These are phyloP conservation scores for Mustela erminea DNA, from an alignment of 2,797 vertebrate species.

Conservation along the genomic window DNA sequence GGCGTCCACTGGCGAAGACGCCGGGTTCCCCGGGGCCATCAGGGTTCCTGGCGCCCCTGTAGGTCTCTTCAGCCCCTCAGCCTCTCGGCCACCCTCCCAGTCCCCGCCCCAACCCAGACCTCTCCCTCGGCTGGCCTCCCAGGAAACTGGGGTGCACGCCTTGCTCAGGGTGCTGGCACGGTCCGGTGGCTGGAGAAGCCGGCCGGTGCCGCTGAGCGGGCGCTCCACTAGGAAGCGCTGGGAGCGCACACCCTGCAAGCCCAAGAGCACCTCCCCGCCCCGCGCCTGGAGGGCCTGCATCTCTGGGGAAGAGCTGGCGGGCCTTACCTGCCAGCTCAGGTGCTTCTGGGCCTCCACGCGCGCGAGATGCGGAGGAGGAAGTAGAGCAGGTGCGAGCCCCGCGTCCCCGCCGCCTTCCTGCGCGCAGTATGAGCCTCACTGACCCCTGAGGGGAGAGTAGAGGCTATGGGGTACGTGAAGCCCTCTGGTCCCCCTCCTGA, in stretches of 20 bases:
- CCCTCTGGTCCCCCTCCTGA: not conserved
- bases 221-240: slow-evolving; percentile 94
- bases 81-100: not conserved
- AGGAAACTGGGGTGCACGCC: not conserved
- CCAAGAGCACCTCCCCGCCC: slow-evolving; percentile 93
- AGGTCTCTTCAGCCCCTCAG: not conserved
- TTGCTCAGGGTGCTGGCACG: slow-evolving; percentile 89
- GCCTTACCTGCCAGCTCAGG: slow-evolving; percentile 91
- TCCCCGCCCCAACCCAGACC: slow-evolving; percentile 73
- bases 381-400: slow-evolving; percentile 93
- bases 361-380: slow-evolving; percentile 94
- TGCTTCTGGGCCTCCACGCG: slow-evolving; percentile 91
- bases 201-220: slow-evolving; percentile 92
- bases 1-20: slow-evolving; percentile 92
- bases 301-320: slow-evolving; percentile 92
- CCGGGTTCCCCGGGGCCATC: slow-evolving; percentile 79
- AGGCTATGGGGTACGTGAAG: not conserved
- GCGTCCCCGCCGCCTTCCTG: slow-evolving; percentile 83
- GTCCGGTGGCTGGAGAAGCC: slow-evolving; percentile 94
- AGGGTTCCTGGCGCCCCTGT: too few relatives aligned
- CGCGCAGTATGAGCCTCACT: accelerated
- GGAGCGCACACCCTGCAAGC: slow-evolving; percentile 90
- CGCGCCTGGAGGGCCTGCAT: slow-evolving; percentile 93
- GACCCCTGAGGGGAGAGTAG: not conserved
- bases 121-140: not conserved